phyloP scores from a whole-genome alignment of 92 coral and sea anemone species.

The Zoanthus sansibaricus region DNA sequence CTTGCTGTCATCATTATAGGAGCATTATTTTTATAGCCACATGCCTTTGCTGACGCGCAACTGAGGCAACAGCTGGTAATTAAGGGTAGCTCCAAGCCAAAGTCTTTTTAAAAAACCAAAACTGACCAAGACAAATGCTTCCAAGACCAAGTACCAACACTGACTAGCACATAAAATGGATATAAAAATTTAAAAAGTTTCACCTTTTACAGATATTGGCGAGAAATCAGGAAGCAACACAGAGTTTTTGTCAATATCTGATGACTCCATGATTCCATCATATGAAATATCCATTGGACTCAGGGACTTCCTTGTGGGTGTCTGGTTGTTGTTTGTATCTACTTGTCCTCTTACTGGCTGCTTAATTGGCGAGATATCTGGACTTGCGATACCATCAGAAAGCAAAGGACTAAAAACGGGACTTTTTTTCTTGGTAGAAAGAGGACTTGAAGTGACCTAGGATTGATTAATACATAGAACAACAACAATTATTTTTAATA shows the following conservation, averaged over 20 bases:
- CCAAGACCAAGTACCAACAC: no score
- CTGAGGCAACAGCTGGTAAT: no score
- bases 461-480: not conserved
- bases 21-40: no score
- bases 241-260: conserved; percentile 67
- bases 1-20: no score
- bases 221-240: conserved; percentile 75
- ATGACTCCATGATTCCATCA: conserved; percentile 66
- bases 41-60: no score
- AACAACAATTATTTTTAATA: no score
- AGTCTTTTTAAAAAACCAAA: no score
- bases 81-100: no score
- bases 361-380: conserved; percentile 90
- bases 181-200: not conserved
- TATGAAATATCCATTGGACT: conserved; percentile 62
- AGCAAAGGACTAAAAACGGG: conserved; percentile 42
- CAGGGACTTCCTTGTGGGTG: conserved; percentile 38
- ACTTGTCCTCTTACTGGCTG: conserved; percentile 31
- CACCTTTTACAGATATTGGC: conserved; percentile 71
- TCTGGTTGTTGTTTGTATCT: conserved; percentile 52
- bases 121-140: no score
- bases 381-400: conserved; percentile 69
- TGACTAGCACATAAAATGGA: no score
- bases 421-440: conserved; percentile 53
- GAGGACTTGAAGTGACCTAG: conserved; percentile 95